Evolutionary conservation across 2,113 vertebrate genomes (phyloP), one percentile per base, ranked within the genome.

Genomic region (Pelecanus crispus): DNA sequence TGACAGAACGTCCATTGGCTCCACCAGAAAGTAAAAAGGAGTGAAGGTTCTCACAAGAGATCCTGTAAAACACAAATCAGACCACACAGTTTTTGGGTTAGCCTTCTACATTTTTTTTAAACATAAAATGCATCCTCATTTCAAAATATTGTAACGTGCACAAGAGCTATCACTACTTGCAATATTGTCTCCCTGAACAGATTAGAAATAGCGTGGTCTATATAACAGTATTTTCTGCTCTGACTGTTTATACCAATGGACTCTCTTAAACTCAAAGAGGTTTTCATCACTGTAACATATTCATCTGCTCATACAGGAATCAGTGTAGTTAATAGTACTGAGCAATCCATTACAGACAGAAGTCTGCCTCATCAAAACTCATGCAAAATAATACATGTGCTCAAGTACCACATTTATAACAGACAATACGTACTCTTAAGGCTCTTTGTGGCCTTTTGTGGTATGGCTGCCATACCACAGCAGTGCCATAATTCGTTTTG

Each of bases 11-110:
- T 99, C 99, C 95, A 87, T 86, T 9, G 99, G 99, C 97, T 99
- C 99, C 97, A 98, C 98, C 10, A 98, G 97, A 96, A 99, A 99
- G 98, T 99, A 98, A 97, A 99, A 99, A 17, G 99, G 98, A 97
- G 98, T 99, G 98, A 99, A 99, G 68, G 98, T 98, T 95, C 98
- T 98, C 85, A 98, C 95, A 4, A 97, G 95, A 13, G 98, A 98
- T 89, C 98, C 99, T 99, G 96, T 2, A 91, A 94, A 38, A 92
- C 5, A 85, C 82, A 49, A 78, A 86, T 3, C 53, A 78, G 38
- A 71, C 20, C 49, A 86, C 36, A 53, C 8, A 44, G 3, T 6
- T 11, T 16, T 11, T 0, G 63, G 24, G 22, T 91, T 52, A 32
- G 45, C 11, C 36, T 25, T 3, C 17, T 28, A 13, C 3, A 0